Evolutionary conservation across 2,888 invertebrate genomes (phyloP).

Genomic region (Zygothrica quintamaculata): DNA sequence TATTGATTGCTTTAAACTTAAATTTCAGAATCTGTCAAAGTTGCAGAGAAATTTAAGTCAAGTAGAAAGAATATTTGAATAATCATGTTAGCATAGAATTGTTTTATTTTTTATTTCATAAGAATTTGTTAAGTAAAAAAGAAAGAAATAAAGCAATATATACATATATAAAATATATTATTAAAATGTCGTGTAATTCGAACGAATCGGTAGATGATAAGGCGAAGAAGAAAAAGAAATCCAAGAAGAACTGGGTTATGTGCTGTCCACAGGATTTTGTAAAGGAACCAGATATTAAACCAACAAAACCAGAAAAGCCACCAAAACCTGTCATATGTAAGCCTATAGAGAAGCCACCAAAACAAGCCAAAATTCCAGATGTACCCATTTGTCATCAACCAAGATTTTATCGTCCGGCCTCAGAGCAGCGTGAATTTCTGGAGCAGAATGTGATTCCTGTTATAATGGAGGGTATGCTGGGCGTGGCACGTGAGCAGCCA

Average conservation of each 20-base stretch:
- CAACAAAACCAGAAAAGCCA: neutral
- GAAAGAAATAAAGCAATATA: neutral
- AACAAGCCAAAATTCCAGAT: neutral
- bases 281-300: slow-evolving; percentile 3
- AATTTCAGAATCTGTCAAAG: too few species aligned
- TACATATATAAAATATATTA: neutral
- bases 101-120: too few species aligned
- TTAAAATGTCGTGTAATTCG: slow-evolving; percentile 37
- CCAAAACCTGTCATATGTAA: slow-evolving; percentile 12
- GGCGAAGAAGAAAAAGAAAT: slow-evolving; percentile 3
- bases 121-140: too few species aligned
- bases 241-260: slow-evolving; percentile 2
- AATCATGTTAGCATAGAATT: neutral
- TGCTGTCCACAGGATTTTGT: slow-evolving; percentile 29
- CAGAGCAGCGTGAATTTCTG: slow-evolving; percentile 43
- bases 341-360: slow-evolving; percentile 21
- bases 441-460: slow-evolving; percentile 59
- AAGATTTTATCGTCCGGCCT: slow-evolving; percentile 6
- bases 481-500: slow-evolving; percentile 59
- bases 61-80: too few species aligned
- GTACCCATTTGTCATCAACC: neutral
- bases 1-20: too few species aligned
- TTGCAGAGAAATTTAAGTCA: too few species aligned
- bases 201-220: neutral
- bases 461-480: slow-evolving; percentile 66